A percentile compares a stretch with the other conserved stretches of the same genome.
These are phyloP conservation scores for Drosophila trichaetosa DNA, from an alignment of 2,888 invertebrate species.

Conservation along the genomic window DNA sequence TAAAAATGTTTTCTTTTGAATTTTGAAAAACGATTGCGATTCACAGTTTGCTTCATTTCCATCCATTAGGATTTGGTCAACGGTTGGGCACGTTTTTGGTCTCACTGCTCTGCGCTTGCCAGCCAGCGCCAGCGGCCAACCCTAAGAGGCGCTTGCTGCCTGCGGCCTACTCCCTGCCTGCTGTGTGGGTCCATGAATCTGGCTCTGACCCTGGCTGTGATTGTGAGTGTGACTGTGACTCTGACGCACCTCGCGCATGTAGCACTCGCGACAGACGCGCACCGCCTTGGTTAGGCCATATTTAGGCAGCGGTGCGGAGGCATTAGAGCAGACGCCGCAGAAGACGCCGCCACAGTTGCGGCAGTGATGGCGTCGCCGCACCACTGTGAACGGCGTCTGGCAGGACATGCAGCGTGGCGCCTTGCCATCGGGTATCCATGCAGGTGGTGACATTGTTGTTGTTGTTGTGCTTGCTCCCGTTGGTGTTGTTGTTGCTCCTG, in stretches of 20 bases:
- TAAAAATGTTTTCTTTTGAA: conserved; percentile 35
- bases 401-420: conserved; percentile 97
- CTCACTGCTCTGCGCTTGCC: conserved; percentile 47
- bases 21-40: conserved; percentile 64
- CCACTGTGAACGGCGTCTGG: conserved; percentile 95
- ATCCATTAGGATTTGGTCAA: conserved; percentile 18
- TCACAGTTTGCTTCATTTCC: conserved; percentile 76
- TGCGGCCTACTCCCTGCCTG: conserved; percentile 46
- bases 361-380: conserved; percentile 97
- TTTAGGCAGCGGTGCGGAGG: conserved; percentile 95
- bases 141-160: conserved; percentile 77
- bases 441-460: conserved; percentile 87
- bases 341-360: conserved; percentile 97
- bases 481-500: conserved; percentile 37
- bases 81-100: conserved; percentile 33
- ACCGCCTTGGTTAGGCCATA: conserved; percentile 97
- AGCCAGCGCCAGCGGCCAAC: conserved; percentile 59
- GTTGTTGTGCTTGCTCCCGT: conserved; percentile 43
- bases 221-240: conserved; percentile 5
- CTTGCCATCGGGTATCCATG: conserved; percentile 98
- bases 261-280: conserved; percentile 90
- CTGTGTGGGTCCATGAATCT: conserved; percentile 28
- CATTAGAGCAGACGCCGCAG: conserved; percentile 96
- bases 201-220: conserved; percentile 7
- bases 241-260: conserved; percentile 74